Conservation (phyloP, 2,888 invertebrate genomes). For the Phania funesta region DNA sequence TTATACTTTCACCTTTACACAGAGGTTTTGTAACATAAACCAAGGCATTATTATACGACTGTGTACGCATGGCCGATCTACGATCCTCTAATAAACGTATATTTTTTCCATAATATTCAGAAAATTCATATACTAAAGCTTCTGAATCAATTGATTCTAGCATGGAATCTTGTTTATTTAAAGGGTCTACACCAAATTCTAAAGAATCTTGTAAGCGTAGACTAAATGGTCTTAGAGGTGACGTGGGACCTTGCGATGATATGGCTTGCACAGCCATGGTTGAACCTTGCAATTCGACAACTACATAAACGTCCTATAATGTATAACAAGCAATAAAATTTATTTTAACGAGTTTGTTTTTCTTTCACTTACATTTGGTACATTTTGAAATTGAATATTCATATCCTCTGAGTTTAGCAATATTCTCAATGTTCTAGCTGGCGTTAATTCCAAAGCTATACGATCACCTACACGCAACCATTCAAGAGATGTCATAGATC, state of each 20-base stretch:
- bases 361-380: constrained; percentile 85
- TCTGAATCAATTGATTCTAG: constrained; percentile 80
- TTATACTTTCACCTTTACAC: constrained; percentile 85
- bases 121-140: constrained; percentile 85
- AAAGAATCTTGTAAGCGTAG: constrained; percentile 83
- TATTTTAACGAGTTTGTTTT: neutral
- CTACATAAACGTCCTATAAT: constrained; percentile 87
- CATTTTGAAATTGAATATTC: constrained; percentile 87
- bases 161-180: constrained; percentile 81
- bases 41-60: constrained; percentile 92
- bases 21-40: constrained; percentile 86
- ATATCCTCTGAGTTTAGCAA: constrained; percentile 91
- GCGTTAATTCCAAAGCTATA: constrained; percentile 87
- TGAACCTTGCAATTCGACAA: constrained; percentile 90
- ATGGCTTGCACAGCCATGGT: constrained; percentile 89
- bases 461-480: constrained; percentile 91
- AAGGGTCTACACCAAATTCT: constrained; percentile 83
- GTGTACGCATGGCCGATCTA: constrained; percentile 86
- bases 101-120: constrained; percentile 91
- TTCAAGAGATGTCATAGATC: constrained; percentile 86
- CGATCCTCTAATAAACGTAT: constrained; percentile 85
- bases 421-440: constrained; percentile 86
- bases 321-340: constrained; percentile 63
- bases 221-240: constrained; percentile 80
- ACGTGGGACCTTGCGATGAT: constrained; percentile 82